Conservation (phyloP, 2,888 invertebrate genomes). For the Eristalinus aeneus region DNA sequence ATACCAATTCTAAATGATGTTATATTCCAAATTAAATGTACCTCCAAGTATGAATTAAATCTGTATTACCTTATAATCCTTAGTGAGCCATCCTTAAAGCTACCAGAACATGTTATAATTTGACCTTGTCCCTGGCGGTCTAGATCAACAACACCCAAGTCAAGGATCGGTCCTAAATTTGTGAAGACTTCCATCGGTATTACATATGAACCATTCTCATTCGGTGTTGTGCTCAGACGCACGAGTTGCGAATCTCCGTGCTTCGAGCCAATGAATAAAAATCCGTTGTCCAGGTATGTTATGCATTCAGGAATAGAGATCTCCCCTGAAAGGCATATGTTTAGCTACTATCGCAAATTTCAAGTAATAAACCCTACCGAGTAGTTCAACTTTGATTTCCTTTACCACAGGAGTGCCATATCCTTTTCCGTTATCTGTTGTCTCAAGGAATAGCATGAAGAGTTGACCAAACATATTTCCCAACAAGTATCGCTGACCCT, state of each 20-base stretch:
- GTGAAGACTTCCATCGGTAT: slow-evolving; percentile 97
- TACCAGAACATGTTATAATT: slow-evolving; percentile 98
- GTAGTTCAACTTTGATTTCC: slow-evolving; percentile 95
- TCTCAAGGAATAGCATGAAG: slow-evolving; percentile 96
- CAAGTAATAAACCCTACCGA: slow-evolving; percentile 82
- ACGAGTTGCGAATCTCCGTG: slow-evolving; percentile 98
- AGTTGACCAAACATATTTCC: slow-evolving; percentile 97
- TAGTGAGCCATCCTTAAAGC: slow-evolving; percentile 98
- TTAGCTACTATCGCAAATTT: not conserved
- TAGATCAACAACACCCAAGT: slow-evolving; percentile 98
- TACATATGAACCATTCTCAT: slow-evolving; percentile 94
- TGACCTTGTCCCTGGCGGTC: slow-evolving; percentile 98
- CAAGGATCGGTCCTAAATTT: slow-evolving; percentile 98
- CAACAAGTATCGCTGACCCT: slow-evolving; percentile 93
- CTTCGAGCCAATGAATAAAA: slow-evolving; percentile 97
- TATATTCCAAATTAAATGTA: too few relatives aligned
- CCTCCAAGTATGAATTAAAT: too few relatives aligned
- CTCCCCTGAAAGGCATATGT: slow-evolving; percentile 83
- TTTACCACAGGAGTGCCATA: slow-evolving; percentile 90
- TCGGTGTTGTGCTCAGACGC: slow-evolving; percentile 90
- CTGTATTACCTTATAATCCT: slow-evolving; percentile 87
- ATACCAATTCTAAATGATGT: slow-evolving; percentile 91
- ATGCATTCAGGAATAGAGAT: slow-evolving; percentile 98
- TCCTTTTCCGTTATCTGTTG: slow-evolving; percentile 89
- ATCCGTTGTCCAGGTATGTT: slow-evolving; percentile 98